Base-by-base conservation (phyloP, 2,113 vertebrate genomes). In the Megaleporinus macrocephalus region DNA sequence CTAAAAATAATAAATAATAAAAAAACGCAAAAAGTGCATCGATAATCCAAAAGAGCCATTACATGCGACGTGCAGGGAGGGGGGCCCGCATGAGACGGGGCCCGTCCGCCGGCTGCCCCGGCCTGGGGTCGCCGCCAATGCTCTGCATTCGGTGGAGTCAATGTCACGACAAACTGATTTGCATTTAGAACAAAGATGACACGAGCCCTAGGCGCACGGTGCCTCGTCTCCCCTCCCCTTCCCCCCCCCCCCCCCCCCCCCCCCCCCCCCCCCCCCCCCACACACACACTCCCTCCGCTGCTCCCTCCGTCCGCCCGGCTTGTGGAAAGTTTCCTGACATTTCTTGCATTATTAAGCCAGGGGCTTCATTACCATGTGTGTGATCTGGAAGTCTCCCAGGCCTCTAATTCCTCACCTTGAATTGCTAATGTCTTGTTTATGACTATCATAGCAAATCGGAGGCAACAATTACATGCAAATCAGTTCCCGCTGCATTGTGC, bases 341-440 rank as follows among this genome's bases (percentile, higher is more conserved):
- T 94, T 90, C 83, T 86, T 90, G 85, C 87, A 91, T 91, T 93
- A 91, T 92, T 93, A 93, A 93, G 87, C 91, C 87, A 75, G 83
- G 77, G 87, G 88, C 86, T 87, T 93, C 92, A 90, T 91, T 91
- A 93, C 90, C 87, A 92, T 92, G 79, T 84, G 78, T 91, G 82
- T 90, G 88, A 91, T 91, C 86, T 36, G 88, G 83, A 89, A 89
- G 89, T 92, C 88, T 90, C 91, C 89, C 90, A 90, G 89, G 89
- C 84, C 86, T 90, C 87, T 88, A 80, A 88, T 89, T 90, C 90
- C 90, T 92, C 89, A 91, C 89, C 90, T 90, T 88, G 88, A 92
- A 92, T 93, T 90, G 89, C 88, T 88, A 81, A 87, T 92, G 89
- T 90, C 92, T 92, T 91, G 91, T 92, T 88, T 91, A 93, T 90